A percentile compares a stretch with the other conserved stretches of the same genome.
Evolutionary conservation across 2,113 vertebrate species (phyloP).

Genomic region (Nestor notabilis): DNA sequence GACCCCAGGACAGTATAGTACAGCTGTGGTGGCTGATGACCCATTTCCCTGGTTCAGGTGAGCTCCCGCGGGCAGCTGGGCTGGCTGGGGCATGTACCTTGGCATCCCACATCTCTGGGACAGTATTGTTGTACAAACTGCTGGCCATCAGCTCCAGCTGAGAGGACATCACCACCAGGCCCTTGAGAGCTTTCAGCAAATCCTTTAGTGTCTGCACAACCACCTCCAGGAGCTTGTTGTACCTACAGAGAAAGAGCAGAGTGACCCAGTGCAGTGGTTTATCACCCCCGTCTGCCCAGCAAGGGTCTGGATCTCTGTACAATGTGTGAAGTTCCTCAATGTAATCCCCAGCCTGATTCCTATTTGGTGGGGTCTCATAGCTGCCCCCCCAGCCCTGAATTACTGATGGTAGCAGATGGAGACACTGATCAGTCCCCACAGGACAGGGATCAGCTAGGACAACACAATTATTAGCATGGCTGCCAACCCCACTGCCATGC

Average conservation of each 20-base stretch:
- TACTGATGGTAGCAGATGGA: background rate
- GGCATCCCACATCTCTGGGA: slow-evolving; percentile 87
- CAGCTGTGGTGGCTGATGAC: background rate
- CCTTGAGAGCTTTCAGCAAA: slow-evolving; percentile 88
- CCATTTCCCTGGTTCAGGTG: background rate
- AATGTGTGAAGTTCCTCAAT: background rate
- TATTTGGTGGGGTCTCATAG: background rate
- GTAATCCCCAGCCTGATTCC: background rate
- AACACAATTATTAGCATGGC: background rate
- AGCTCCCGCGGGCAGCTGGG: background rate
- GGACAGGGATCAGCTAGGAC: background rate
- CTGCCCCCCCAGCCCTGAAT: background rate
- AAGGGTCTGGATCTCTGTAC: background rate
- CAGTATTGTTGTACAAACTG: slow-evolving; percentile 87
- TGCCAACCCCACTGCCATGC: background rate
- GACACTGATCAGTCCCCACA: background rate
- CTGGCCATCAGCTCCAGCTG: slow-evolving; percentile 88
- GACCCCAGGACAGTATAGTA: background rate
- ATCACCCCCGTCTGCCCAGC: fast-evolving
- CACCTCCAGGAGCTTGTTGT: slow-evolving; percentile 85
- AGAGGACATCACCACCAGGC: slow-evolving; percentile 90
- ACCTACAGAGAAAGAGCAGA: slow-evolving; percentile 70
- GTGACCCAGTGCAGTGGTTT: background rate
- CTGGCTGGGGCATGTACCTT: slow-evolving; percentile 68
- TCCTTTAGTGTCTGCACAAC: slow-evolving; percentile 82